Conservation (phyloP, 2,888 invertebrate species). For the Hydropsyche betteni region DNA sequence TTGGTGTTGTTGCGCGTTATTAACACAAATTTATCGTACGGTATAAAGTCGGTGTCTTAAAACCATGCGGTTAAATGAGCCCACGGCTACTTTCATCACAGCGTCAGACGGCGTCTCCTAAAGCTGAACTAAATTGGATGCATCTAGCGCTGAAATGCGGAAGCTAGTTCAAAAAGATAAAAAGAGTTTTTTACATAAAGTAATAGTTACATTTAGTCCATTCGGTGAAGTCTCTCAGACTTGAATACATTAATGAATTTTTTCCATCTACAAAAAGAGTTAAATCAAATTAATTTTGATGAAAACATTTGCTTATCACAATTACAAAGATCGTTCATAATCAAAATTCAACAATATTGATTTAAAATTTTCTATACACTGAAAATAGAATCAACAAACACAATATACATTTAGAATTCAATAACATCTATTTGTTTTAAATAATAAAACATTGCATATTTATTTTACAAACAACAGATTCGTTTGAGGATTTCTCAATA, state of each 20-base stretch:
- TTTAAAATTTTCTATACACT: no score
- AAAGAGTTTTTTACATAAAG: constrained; percentile 9
- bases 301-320: neutral
- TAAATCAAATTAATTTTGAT: constrained; percentile 3
- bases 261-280: constrained; percentile 31
- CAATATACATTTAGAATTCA: no score
- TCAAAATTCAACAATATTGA: no score
- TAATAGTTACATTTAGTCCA: constrained; percentile 39
- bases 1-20: neutral
- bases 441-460: no score
- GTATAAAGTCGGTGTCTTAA: constrained; percentile 1
- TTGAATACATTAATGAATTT: constrained; percentile 36
- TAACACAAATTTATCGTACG: neutral
- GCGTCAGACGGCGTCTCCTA: constrained; percentile 22
- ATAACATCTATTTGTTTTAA: no score
- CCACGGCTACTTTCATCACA: constrained; percentile 8
- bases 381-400: no score
- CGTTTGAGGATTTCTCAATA: no score
- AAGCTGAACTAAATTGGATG: constrained; percentile 32
- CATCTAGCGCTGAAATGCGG: constrained; percentile 34
- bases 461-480: no score
- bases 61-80: constrained; percentile 26
- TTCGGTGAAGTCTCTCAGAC: constrained; percentile 37
- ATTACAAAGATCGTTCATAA: no score
- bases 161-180: constrained; percentile 30